A percentile compares a stretch with the other conserved stretches of the same genome.
phyloP scores from a whole-genome alignment of 2,797 vertebrate species.

The Lateolabrax maculatus region DNA sequence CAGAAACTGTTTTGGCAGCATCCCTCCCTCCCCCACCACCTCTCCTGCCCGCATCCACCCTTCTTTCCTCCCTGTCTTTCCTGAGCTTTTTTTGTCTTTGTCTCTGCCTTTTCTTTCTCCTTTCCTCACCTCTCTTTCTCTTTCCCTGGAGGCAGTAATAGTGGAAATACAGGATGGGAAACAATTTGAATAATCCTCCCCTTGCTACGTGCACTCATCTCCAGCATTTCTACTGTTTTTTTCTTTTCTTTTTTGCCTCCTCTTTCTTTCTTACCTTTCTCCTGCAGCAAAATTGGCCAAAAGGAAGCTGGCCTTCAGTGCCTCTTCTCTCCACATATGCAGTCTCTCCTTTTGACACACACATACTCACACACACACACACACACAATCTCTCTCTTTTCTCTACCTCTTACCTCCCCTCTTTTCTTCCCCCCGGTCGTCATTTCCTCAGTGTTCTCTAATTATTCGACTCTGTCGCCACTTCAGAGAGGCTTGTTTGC shows the following conservation, averaged over 20 bases:
- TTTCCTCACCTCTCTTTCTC: slow-evolving; percentile 6
- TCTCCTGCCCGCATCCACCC: background rate
- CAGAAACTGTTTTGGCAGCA: slow-evolving; percentile 61
- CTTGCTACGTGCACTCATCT: slow-evolving; percentile 19
- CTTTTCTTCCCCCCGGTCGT: background rate
- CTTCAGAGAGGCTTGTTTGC: slow-evolving; percentile 65
- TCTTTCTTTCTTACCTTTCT: slow-evolving; percentile 17
- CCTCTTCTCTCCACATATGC: background rate
- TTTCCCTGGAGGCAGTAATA: slow-evolving; percentile 29
- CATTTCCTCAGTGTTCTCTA: slow-evolving; percentile 54
- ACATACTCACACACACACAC: no score
- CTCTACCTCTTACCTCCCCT: background rate
- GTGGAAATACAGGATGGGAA: slow-evolving; percentile 20
- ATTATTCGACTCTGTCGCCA: slow-evolving; percentile 58
- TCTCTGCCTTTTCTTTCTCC: background rate
- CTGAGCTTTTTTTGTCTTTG: background rate
- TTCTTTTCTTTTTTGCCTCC: no score
- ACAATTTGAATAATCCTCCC: slow-evolving; percentile 39
- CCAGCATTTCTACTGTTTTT: background rate
- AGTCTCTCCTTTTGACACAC: background rate
- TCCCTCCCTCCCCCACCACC: slow-evolving; percentile 38
- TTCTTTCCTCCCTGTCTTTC: background rate
- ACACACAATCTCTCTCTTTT: no score
- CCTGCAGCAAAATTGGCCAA: background rate
- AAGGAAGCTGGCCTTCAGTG: background rate